Conservation (phyloP, 2,797 vertebrate species). For the Sebastes alutus region DNA sequence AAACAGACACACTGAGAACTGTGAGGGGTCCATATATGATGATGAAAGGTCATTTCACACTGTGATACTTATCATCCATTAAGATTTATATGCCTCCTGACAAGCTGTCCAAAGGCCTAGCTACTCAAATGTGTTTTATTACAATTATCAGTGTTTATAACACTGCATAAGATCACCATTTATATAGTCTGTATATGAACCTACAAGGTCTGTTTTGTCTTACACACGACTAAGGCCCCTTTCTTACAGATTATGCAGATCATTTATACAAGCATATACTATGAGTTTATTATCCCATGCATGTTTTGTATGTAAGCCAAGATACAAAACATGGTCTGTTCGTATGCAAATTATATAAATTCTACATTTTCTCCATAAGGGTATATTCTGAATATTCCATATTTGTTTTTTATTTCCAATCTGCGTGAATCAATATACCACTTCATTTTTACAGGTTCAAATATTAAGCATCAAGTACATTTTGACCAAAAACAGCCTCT, state of each 20-base stretch:
- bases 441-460: neutral
- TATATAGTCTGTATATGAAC: neutral
- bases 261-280: neutral
- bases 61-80: neutral
- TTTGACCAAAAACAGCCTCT: neutral
- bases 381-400: neutral
- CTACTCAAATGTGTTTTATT: neutral
- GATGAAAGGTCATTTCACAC: neutral
- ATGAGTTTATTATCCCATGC: neutral
- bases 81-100: neutral
- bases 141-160: neutral
- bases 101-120: neutral
- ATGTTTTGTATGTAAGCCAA: neutral
- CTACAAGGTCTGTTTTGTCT: neutral
- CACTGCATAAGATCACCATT: neutral
- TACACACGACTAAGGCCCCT: neutral
- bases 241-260: neutral
- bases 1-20: neutral
- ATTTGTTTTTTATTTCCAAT: neutral
- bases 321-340: neutral
- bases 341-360: neutral
- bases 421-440: neutral
- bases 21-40: constrained; percentile 10
- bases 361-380: neutral
- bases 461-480: neutral